phyloP scores from a whole-genome alignment of 2,797 vertebrate genomes.

The Furcifer pardalis region DNA sequence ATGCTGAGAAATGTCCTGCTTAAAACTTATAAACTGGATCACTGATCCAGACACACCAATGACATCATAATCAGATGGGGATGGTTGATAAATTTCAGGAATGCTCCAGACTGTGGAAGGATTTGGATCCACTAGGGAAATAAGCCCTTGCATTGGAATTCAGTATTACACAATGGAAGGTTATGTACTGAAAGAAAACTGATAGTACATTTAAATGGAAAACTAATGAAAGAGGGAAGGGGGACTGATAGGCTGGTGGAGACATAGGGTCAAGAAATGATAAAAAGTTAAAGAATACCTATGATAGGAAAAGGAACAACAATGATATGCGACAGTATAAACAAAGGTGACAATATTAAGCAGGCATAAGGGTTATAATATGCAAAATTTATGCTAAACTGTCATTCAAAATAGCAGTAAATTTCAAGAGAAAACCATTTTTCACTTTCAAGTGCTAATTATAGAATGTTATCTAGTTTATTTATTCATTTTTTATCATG shows the following conservation, averaged over 20 bases:
- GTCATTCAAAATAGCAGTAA: not conserved
- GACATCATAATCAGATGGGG: constrained; percentile 64
- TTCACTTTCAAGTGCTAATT: not conserved
- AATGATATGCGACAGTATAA: constrained; percentile 18
- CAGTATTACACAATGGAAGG: constrained; percentile 56
- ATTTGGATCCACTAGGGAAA: constrained; percentile 53
- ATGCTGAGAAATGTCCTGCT: constrained; percentile 16
- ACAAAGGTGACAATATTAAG: constrained; percentile 27
- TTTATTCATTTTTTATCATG: no score
- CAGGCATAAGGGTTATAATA: accelerated
- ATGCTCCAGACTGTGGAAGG: constrained; percentile 51
- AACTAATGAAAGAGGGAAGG: constrained; percentile 58
- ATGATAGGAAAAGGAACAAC: constrained; percentile 25
- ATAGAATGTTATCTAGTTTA: not conserved
- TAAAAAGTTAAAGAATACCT: not conserved
- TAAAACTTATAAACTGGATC: not conserved
- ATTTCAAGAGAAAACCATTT: not conserved
- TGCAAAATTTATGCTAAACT: not conserved
- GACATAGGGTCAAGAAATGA: constrained; percentile 19
- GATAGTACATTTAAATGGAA: constrained; percentile 51
- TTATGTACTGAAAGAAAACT: constrained; percentile 58
- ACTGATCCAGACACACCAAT: constrained; percentile 48
- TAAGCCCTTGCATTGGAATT: constrained; percentile 52
- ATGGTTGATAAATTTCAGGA: constrained; percentile 66
- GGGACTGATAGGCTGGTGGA: constrained; percentile 49